Conservation (phyloP, 2,113 vertebrate genomes). For the Hiodon alosoides region DNA sequence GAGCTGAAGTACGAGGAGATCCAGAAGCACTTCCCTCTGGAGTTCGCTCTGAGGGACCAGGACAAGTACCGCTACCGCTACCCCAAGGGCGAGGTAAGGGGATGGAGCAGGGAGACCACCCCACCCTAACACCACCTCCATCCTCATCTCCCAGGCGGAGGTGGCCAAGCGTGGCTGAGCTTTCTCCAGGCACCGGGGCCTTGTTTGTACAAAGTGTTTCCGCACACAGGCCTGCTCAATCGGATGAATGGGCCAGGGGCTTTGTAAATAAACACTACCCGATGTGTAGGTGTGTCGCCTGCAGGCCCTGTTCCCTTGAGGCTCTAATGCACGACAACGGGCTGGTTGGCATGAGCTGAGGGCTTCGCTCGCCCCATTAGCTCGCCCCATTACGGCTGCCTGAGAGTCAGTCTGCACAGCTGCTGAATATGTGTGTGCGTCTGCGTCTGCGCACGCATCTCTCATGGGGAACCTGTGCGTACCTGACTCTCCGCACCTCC, state of each 20-base stretch:
- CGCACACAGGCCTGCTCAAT: too few species aligned
- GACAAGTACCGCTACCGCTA: slow-evolving; percentile 98
- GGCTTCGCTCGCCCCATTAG: neutral
- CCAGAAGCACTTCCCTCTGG: slow-evolving; percentile 81
- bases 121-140: too few species aligned
- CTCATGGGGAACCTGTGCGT: neutral
- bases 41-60: slow-evolving; percentile 94
- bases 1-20: slow-evolving; percentile 98
- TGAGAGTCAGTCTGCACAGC: too few species aligned
- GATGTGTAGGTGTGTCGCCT: neutral
- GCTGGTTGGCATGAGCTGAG: neutral
- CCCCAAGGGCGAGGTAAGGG: slow-evolving; percentile 88
- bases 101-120: neutral
- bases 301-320: neutral
- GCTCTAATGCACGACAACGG: neutral
- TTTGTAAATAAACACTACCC: neutral
- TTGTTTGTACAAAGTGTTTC: too few species aligned
- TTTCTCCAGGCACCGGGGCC: too few species aligned
- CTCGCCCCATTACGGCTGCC: neutral
- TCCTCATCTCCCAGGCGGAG: too few species aligned
- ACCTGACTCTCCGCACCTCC: neutral
- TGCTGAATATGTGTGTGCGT: neutral
- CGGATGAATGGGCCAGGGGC: neutral
- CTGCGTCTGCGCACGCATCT: neutral
- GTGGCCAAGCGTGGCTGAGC: too few species aligned